Conservation (phyloP, 2,888 invertebrate species). For the Thera britannica region DNA sequence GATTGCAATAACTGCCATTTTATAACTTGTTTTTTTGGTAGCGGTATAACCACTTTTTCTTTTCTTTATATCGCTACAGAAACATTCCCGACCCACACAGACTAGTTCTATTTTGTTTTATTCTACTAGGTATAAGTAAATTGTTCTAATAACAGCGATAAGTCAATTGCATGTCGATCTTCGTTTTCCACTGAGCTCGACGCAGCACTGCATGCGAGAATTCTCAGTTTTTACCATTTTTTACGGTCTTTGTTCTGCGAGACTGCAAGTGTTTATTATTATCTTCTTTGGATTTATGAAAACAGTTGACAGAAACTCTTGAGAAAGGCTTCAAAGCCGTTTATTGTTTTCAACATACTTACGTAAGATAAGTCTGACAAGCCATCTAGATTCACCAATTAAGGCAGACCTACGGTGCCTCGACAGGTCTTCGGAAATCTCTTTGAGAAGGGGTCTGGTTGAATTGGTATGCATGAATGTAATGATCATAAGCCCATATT, state of each 20-base stretch:
- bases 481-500: conserved; percentile 44
- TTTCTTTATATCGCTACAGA: no score
- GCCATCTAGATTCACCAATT: conserved; percentile 47
- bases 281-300: conserved; percentile 29
- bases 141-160: conserved; percentile 27
- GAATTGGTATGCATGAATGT: conserved; percentile 39
- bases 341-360: conserved; percentile 25
- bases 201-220: conserved; percentile 41
- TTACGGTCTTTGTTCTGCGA: conserved; percentile 22
- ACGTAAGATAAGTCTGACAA: conserved; percentile 48
- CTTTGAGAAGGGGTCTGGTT: conserved; percentile 39
- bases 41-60: no score
- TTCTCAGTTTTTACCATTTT: conserved; percentile 46
- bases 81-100: no score
- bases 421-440: conserved; percentile 11
- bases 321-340: conserved; percentile 16
- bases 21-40: neutral
- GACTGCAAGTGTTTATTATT: conserved; percentile 41
- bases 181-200: conserved; percentile 46
- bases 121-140: no score
- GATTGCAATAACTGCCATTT: conserved; percentile 42
- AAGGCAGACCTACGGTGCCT: conserved; percentile 36
- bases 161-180: conserved; percentile 41
- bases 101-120: no score
- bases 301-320: conserved; percentile 24